Percentiles rank a stretch among this genome's conserved stretches.
Evolutionary conservation across 2,797 vertebrate species (phyloP).

Genomic region (Lepidocolaptes lacrymiger): DNA sequence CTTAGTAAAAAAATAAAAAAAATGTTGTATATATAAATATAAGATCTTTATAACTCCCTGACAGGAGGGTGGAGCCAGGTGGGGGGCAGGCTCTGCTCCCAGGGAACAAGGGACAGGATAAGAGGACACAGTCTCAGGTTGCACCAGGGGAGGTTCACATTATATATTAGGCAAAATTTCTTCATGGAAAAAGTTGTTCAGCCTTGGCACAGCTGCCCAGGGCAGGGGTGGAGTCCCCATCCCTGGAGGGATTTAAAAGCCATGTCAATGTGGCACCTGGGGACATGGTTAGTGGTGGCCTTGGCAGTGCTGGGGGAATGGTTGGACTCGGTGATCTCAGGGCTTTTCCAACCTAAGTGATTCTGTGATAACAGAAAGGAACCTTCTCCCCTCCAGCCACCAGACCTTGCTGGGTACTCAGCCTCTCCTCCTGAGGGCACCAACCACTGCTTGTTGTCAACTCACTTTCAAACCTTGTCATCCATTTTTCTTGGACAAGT

Average conservation of each 20-base stretch:
- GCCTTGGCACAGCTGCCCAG: not conserved
- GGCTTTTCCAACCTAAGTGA: not conserved
- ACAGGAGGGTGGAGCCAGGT: not conserved
- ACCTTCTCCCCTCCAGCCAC: not conserved
- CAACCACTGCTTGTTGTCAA: rapidly evolving
- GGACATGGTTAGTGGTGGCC: not conserved
- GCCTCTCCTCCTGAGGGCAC: not conserved
- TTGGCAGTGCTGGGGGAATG: not conserved
- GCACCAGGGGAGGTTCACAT: not conserved
- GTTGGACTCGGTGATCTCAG: not conserved
- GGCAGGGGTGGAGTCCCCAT: not conserved
- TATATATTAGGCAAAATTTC: not conserved
- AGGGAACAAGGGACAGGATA: not conserved
- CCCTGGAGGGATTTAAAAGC: not conserved
- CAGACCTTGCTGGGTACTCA: not conserved
- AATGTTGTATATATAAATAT: not conserved
- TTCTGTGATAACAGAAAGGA: not conserved
- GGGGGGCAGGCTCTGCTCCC: not conserved
- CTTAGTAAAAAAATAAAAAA: not conserved
- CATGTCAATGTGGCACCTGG: not conserved
- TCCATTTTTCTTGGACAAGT: not conserved
- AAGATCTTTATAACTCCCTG: not conserved
- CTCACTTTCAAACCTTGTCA: not conserved
- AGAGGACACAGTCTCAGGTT: not conserved
- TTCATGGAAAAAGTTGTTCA: not conserved